Evolutionary conservation across 2,797 vertebrate species (phyloP), one percentile per base, ranked within the genome.

Genomic region (Emydoidea blandingii): DNA sequence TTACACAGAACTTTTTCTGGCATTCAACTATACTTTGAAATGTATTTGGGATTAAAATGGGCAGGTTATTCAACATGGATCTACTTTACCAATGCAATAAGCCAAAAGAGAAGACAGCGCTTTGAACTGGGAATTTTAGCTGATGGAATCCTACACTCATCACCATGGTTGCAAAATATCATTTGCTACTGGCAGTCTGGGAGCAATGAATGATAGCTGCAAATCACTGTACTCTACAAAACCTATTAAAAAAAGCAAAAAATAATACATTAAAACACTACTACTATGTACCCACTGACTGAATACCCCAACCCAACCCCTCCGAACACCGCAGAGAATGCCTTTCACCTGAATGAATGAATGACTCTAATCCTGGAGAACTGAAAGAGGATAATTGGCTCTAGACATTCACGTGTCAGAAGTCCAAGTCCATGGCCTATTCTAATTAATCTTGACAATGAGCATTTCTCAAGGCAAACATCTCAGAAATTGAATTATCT

Each of bases 31-130:
- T 37, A 50, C 49, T 81, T n/a, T 80, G 56, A 91, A 44, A 90
- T 59, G 49, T 93, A 81, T 82, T 87, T 47, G 94, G 83, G 9
- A 18, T 85, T 83, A 68, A 87, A 94, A 57, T 29, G 6, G 1
- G 57, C 27, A 50, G n/a, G 83, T 80, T 87, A 68, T 83, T 84
- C 81, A 72, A 62, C 79, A 57, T 0, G 1, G 44, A 78, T 34
- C 6, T 25, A 78, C 91, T 96, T 91, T 76, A 90, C 72, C 76
- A 76, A 79, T 85, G 88, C 31, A 31, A 19, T 86, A 88, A 76
- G 34, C 41, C 68, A 83, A 44, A 59, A 78, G 37, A 25, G 37
- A 72, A 41, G 68, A 72, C 37, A 72, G 21, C 37, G 4, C 68
- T 19, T 5, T 6, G 52, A 90, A 18, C 50, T 65, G 34, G 87